A percentile compares a stretch with the other conserved stretches of the same genome.
Conservation (phyloP, 2,113 vertebrate genomes). For the Synchiropus splendidus region DNA sequence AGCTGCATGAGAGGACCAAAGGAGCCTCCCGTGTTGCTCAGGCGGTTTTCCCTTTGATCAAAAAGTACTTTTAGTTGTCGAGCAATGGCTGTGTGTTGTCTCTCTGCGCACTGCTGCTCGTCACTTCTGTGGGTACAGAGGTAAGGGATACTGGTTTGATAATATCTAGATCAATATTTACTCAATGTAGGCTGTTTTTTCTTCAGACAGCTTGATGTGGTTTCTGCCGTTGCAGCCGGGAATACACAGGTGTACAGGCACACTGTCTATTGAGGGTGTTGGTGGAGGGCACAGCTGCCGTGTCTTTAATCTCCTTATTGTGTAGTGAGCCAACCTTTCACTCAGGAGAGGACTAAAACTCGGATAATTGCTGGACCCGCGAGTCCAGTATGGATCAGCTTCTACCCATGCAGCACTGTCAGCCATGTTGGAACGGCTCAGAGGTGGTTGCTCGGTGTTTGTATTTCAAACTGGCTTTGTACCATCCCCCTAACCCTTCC, state of each 20-base stretch:
- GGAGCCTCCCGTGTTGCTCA: no score
- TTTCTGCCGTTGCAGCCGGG: background rate
- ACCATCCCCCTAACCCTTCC: slow-evolving; percentile 54
- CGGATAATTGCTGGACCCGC: slow-evolving; percentile 7
- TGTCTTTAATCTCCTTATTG: slow-evolving; percentile 21
- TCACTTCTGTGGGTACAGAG: no score
- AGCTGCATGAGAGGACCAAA: no score
- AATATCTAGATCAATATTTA: no score
- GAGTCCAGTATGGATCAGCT: slow-evolving; percentile 15
- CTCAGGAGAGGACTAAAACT: slow-evolving; percentile 3
- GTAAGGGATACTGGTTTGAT: no score
- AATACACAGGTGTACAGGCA: slow-evolving; percentile 9
- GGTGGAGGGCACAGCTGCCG: slow-evolving; percentile 6
- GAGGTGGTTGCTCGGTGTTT: slow-evolving; percentile 54
- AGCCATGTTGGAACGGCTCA: slow-evolving; percentile 52
- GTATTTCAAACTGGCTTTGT: slow-evolving; percentile 63
- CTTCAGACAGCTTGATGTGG: background rate
- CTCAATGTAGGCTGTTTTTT: no score
- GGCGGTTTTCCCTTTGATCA: no score
- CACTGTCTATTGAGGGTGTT: background rate
- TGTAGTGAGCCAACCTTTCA: slow-evolving; percentile 6
- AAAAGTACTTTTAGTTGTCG: no score
- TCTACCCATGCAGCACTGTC: slow-evolving; percentile 31
- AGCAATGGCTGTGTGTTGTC: no score
- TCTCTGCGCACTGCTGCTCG: no score